Percentiles rank a stretch among this genome's conserved stretches.
Conservation (phyloP, 2,888 invertebrate species). For the Reticulitermes lucifugus region DNA sequence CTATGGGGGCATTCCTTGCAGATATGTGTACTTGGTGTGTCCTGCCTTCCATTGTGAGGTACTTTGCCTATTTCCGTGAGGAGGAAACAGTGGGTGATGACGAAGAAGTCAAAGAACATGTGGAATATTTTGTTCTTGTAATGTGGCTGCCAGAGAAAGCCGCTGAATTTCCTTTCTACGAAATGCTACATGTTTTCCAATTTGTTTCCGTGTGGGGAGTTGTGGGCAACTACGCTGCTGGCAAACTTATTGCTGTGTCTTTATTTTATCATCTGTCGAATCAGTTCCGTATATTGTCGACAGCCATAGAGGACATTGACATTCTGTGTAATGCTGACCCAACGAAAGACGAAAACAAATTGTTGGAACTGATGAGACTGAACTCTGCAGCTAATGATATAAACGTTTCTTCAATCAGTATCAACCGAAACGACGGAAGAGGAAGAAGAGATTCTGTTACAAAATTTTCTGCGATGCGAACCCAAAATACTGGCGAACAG, state of each 20-base stretch:
- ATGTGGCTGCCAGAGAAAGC: constrained; percentile 17
- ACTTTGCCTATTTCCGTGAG: neutral
- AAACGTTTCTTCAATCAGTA: neutral
- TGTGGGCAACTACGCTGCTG: constrained; percentile 3
- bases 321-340: neutral
- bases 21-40: constrained; percentile 23
- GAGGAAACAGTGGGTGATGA: neutral
- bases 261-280: neutral
- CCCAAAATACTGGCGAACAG: too few species aligned
- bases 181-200: neutral
- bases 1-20: neutral
- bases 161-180: neutral
- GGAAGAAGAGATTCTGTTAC: neutral
- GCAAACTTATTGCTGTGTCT: neutral
- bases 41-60: neutral
- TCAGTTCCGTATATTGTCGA: neutral
- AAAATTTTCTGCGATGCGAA: too few species aligned
- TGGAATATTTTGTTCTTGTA: neutral
- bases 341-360: neutral
- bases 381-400: neutral
- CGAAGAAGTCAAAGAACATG: neutral
- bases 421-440: neutral
- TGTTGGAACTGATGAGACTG: neutral
- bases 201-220: constrained; percentile 16
- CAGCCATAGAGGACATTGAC: constrained; percentile 13